Conservation (phyloP, 2,888 invertebrate species). For the Choristoneura rosaceana region DNA sequence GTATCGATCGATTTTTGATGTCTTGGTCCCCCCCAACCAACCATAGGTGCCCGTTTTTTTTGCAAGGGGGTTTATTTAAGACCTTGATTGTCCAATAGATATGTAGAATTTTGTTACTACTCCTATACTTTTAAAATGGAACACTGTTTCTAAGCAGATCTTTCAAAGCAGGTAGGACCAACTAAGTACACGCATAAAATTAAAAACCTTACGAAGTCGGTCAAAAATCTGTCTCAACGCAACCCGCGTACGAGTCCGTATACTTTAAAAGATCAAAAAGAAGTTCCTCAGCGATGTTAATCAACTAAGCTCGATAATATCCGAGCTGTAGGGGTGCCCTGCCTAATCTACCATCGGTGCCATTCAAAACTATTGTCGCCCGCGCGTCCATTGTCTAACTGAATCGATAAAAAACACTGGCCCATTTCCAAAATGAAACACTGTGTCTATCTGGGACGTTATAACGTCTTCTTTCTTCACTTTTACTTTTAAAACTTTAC, state of each 20-base stretch:
- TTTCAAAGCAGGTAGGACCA: not conserved
- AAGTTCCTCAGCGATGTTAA: slow-evolving; percentile 33
- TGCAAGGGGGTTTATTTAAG: too few relatives aligned
- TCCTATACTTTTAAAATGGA: too few relatives aligned
- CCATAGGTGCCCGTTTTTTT: too few relatives aligned
- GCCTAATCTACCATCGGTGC: slow-evolving; percentile 83
- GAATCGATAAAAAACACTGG: slow-evolving; percentile 81
- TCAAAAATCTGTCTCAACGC: not conserved
- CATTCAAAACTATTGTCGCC: slow-evolving; percentile 80
- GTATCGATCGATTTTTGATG: too few relatives aligned
- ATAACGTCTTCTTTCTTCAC: slow-evolving; percentile 24
- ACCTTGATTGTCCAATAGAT: too few relatives aligned
- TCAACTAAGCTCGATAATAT: slow-evolving; percentile 30
- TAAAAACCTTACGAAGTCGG: not conserved
- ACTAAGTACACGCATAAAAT: not conserved
- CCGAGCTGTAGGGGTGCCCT: slow-evolving; percentile 58
- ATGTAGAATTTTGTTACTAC: too few relatives aligned
- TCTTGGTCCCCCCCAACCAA: too few relatives aligned
- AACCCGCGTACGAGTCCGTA: not conserved
- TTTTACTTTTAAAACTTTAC: too few relatives aligned
- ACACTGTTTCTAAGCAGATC: too few relatives aligned
- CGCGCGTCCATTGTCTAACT: slow-evolving; percentile 73
- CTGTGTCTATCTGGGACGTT: slow-evolving; percentile 46
- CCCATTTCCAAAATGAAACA: slow-evolving; percentile 69
- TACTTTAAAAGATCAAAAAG: slow-evolving; percentile 35